Evolutionary conservation across 2,797 vertebrate genomes (phyloP).

Genomic region (Petrocephalus schoutedeni): DNA sequence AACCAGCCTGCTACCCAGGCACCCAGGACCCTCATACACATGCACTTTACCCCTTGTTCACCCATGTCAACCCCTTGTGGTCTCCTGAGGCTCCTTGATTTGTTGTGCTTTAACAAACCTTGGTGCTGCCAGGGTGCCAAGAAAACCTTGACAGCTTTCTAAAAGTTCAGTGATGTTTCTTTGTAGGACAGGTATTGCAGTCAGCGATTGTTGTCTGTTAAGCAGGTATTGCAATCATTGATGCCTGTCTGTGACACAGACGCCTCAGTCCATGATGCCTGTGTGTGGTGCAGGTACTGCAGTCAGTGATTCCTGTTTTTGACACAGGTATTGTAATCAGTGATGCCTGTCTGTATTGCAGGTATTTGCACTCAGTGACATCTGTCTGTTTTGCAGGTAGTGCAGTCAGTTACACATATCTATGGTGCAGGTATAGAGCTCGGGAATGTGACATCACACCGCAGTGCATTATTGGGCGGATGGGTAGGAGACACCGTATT

Average conservation of each 20-base stretch:
- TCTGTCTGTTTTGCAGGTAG: background rate
- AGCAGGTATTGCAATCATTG: too few relatives aligned
- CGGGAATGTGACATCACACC: too few relatives aligned
- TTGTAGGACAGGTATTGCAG: background rate
- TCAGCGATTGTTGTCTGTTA: too few relatives aligned
- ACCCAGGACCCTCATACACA: background rate
- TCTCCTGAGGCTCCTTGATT: background rate
- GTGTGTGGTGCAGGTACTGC: too few relatives aligned
- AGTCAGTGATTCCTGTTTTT: too few relatives aligned
- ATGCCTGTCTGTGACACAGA: too few relatives aligned
- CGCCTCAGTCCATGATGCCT: too few relatives aligned
- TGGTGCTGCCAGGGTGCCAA: background rate
- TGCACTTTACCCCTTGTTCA: background rate
- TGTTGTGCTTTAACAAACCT: background rate
- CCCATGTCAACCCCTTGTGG: background rate
- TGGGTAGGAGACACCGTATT: too few relatives aligned
- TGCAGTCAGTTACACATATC: background rate
- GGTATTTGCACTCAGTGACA: background rate
- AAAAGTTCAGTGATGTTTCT: background rate
- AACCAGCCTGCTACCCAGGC: background rate
- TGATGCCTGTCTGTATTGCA: background rate
- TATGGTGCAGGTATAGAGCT: background rate
- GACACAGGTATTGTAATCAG: too few relatives aligned
- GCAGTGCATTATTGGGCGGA: too few relatives aligned
- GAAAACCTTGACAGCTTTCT: background rate